phyloP scores from a whole-genome alignment of 2,888 invertebrate species.

The Thysanoteuthis rhombus region DNA sequence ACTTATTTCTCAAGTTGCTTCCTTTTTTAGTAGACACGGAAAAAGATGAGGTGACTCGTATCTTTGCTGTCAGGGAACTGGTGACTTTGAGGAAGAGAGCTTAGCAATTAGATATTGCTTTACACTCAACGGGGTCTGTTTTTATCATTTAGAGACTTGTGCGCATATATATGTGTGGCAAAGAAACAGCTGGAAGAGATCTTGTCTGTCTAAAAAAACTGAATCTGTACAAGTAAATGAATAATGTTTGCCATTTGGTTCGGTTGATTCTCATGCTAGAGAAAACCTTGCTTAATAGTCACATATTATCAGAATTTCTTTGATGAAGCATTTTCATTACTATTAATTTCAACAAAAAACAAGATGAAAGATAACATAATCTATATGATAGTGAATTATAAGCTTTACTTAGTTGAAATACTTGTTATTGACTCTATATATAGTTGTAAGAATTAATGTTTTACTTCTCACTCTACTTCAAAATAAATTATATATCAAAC shows the following conservation, averaged over 20 bases:
- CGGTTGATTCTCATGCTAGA: too few species aligned
- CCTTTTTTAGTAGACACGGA: background rate
- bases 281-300: too few species aligned
- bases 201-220: background rate
- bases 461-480: too few species aligned
- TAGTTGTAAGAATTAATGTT: too few species aligned
- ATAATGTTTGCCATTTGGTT: background rate
- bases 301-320: too few species aligned
- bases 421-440: too few species aligned
- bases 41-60: background rate
- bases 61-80: background rate
- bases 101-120: background rate
- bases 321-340: too few species aligned
- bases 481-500: too few species aligned
- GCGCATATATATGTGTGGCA: background rate
- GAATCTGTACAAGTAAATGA: background rate
- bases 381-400: too few species aligned
- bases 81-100: background rate
- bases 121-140: background rate
- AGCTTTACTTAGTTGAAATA: too few species aligned
- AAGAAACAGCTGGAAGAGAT: background rate
- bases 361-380: too few species aligned
- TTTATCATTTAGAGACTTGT: background rate
- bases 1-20: background rate
- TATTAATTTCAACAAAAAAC: too few species aligned